Evolutionary conservation across 1,140 invertebrate species (phyloP).

Genomic region (Calycopis cecrops): DNA sequence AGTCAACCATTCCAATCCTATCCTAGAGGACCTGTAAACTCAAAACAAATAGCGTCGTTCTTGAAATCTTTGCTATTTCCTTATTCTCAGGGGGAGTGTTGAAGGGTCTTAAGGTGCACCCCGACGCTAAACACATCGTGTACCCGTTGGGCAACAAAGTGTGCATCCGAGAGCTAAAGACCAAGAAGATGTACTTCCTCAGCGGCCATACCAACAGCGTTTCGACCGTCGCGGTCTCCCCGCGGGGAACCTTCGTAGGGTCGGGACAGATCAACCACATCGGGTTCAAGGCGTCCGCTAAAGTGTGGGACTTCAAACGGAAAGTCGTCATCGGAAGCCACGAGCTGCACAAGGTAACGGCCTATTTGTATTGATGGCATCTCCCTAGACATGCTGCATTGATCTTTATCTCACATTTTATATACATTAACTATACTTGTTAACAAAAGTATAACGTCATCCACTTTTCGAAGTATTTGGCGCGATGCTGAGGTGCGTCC

Average conservation of each 20-base stretch:
- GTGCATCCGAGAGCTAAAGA: slow-evolving; percentile 83
- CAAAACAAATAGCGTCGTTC: no score
- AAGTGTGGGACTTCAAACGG: slow-evolving; percentile 89
- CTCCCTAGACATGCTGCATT: no score
- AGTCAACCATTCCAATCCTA: no score
- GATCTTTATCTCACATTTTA: no score
- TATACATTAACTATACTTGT: no score
- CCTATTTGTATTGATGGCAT: no score
- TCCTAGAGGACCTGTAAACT: no score
- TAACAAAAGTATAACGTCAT: no score
- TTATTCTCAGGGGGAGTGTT: slow-evolving; percentile 78
- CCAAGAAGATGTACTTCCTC: slow-evolving; percentile 85
- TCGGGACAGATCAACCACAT: slow-evolving; percentile 93
- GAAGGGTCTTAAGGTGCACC: slow-evolving; percentile 85
- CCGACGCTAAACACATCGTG: slow-evolving; percentile 83
- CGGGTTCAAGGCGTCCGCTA: slow-evolving; percentile 91
- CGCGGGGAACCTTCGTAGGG: slow-evolving; percentile 86
- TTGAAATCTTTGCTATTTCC: neutral
- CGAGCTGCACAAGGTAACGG: slow-evolving; percentile 85
- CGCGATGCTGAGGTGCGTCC: no score
- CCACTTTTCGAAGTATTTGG: no score
- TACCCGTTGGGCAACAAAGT: slow-evolving; percentile 92
- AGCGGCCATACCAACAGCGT: slow-evolving; percentile 90
- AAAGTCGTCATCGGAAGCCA: slow-evolving; percentile 79
- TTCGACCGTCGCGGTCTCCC: slow-evolving; percentile 86